These are phyloP conservation scores for Atlantisia rogersi DNA, from an alignment of 2,113 vertebrate species.

Conservation along the genomic window DNA sequence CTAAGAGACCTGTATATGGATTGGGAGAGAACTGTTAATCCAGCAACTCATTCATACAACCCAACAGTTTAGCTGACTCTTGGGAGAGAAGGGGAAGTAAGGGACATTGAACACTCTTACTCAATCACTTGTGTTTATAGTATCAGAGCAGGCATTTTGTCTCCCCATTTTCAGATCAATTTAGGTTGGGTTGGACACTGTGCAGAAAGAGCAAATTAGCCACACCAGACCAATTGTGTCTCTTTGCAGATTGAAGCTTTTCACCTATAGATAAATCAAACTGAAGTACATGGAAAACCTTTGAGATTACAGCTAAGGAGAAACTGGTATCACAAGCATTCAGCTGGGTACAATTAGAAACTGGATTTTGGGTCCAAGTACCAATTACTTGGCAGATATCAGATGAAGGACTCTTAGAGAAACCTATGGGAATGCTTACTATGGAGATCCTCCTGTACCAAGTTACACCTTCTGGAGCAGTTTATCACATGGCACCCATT, in stretches of 20 bases:
- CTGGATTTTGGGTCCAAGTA: not conserved
- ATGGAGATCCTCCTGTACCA: not conserved
- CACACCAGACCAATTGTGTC: not conserved
- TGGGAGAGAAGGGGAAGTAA: not conserved
- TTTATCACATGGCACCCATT: not conserved
- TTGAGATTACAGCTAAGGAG: not conserved
- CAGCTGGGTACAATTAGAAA: not conserved
- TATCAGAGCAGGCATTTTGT: not conserved
- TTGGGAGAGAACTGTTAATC: not conserved
- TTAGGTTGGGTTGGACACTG: not conserved
- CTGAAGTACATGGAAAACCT: not conserved
- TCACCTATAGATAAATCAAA: not conserved
- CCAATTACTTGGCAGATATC: not conserved
- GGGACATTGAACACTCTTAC: not conserved
- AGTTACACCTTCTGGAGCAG: not conserved
- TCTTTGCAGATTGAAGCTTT: not conserved
- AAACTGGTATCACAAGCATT: not conserved
- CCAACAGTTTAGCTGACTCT: not conserved
- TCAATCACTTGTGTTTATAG: not conserved
- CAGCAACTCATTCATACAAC: not conserved
- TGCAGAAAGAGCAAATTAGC: not conserved
- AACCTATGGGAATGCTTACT: not conserved
- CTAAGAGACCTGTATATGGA: not conserved
- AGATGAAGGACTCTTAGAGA: not conserved
- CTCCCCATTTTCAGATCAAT: not conserved